Conservation (phyloP, 2,797 vertebrate genomes). For the Hydrophis major region DNA sequence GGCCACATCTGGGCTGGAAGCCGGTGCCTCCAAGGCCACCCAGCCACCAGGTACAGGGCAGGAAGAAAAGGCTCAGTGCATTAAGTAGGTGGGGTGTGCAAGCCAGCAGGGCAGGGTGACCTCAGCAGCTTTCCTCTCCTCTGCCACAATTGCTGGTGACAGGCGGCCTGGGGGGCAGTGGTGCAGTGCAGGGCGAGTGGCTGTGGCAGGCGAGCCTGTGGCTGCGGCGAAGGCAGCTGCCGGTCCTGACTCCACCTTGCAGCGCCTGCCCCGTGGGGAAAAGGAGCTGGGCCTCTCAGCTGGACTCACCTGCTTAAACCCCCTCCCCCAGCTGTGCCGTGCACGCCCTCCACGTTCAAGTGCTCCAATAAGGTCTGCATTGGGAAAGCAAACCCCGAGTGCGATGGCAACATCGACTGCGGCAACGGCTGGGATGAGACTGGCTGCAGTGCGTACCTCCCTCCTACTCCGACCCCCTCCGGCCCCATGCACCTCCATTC, state of each 20-base stretch:
- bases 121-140: not conserved
- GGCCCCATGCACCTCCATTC: not conserved
- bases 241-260: not conserved
- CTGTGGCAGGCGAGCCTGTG: too few species aligned
- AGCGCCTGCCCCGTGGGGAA: not conserved
- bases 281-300: not conserved
- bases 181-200: too few species aligned
- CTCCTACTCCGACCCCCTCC: not conserved
- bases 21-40: slow-evolving; percentile 16
- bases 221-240: not conserved
- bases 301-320: slow-evolving; percentile 17
- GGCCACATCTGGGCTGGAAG: not conserved
- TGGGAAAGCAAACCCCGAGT: slow-evolving; percentile 85
- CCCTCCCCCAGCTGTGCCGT: slow-evolving; percentile 65
- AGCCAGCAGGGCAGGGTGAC: not conserved
- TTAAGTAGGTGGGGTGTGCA: not conserved
- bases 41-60: slow-evolving; percentile 71
- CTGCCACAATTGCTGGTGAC: not conserved
- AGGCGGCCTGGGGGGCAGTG: not conserved
- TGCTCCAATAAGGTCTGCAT: slow-evolving; percentile 81
- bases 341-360: slow-evolving; percentile 78
- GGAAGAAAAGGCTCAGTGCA: not conserved
- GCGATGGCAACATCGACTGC: slow-evolving; percentile 83
- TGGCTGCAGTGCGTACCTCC: slow-evolving; percentile 76
- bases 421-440: slow-evolving; percentile 78